Percentiles rank a stretch among this genome's conserved stretches.
These are phyloP conservation scores for Petromus typicus DNA, from an alignment of 2,113 vertebrate species.

Conservation along the genomic window DNA sequence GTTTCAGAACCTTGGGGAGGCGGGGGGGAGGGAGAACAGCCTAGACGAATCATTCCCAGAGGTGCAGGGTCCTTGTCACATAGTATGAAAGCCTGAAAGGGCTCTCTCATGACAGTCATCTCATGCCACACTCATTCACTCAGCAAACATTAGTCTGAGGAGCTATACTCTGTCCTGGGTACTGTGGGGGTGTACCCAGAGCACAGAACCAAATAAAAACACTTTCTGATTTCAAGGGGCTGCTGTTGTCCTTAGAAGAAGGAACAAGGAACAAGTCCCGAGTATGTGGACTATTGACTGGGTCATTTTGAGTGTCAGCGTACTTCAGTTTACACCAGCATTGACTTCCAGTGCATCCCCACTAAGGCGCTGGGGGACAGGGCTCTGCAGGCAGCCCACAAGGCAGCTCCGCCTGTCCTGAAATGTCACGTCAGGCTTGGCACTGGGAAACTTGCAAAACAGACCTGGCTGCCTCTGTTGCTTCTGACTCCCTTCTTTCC, in stretches of 20 bases:
- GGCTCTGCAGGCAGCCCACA: not conserved
- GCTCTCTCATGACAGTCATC: not conserved
- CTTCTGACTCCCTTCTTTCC: slow-evolving; percentile 17
- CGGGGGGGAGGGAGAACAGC: no score
- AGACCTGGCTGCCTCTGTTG: not conserved
- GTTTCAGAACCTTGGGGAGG: slow-evolving; percentile 26
- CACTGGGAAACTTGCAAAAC: not conserved
- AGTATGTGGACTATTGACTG: not conserved
- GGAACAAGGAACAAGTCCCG: not conserved
- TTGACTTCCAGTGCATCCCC: not conserved
- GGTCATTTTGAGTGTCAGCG: not conserved
- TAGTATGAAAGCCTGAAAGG: not conserved
- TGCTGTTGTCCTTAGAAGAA: not conserved
- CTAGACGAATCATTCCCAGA: not conserved
- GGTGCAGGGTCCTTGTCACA: not conserved
- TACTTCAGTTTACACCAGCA: not conserved
- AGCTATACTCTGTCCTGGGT: not conserved
- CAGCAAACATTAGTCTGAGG: slow-evolving; percentile 36
- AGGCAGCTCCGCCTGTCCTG: not conserved
- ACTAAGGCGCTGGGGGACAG: not conserved
- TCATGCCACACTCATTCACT: slow-evolving; percentile 26
- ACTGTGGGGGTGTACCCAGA: not conserved
- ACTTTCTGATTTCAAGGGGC: not conserved
- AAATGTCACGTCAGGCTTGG: not conserved
- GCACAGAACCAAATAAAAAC: not conserved